These are phyloP conservation scores for Neoseiulus cucumeris DNA, from an alignment of 1,140 invertebrate species.

Conservation along the genomic window DNA sequence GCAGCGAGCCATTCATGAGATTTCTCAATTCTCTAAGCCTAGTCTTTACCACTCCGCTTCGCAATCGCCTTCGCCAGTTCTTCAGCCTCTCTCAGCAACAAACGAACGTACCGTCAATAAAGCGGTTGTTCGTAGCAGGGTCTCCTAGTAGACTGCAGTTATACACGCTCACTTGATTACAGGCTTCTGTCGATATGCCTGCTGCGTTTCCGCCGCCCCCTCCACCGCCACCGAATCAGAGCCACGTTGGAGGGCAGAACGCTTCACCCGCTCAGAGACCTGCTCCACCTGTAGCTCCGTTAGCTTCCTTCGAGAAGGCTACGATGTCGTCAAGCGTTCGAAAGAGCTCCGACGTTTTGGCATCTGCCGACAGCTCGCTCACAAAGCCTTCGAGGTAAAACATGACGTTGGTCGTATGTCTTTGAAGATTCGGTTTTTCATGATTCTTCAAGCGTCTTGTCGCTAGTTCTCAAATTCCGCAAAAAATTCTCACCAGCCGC, in stretches of 20 bases:
- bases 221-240: background rate
- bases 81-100: too few relatives aligned
- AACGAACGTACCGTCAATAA: too few relatives aligned
- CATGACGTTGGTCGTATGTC: too few relatives aligned
- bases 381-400: background rate
- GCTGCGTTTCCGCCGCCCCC: background rate
- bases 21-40: too few relatives aligned
- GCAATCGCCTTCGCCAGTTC: too few relatives aligned
- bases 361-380: background rate
- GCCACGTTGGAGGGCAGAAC: too few relatives aligned
- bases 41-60: too few relatives aligned
- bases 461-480: background rate
- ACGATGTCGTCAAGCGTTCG: constrained; percentile 4
- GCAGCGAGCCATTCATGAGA: too few relatives aligned
- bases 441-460: too few relatives aligned
- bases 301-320: constrained; percentile 1
- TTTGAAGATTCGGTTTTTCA: too few relatives aligned
- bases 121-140: too few relatives aligned
- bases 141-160: too few relatives aligned
- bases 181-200: constrained; percentile 9
- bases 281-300: background rate
- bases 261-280: background rate
- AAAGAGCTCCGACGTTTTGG: background rate
- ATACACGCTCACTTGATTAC: background rate
- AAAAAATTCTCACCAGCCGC: background rate